These are phyloP conservation scores for Callipepla californica DNA, from an alignment of 2,113 vertebrate genomes.

Conservation along the genomic window DNA sequence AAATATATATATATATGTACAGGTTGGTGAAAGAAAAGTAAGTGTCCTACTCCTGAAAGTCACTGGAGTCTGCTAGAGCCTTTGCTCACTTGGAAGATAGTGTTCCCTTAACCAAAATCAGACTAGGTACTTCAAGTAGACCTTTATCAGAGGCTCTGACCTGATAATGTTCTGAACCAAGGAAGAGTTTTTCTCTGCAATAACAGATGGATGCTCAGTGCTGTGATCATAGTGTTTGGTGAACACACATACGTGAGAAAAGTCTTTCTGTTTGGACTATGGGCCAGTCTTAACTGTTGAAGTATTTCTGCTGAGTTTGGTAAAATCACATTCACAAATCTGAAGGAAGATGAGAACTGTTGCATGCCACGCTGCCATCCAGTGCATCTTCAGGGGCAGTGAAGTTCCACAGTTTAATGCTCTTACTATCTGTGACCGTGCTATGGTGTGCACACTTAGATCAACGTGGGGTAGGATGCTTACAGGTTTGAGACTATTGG, in stretches of 20 bases:
- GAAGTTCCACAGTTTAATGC: background rate
- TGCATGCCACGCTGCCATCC: background rate
- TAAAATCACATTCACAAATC: background rate
- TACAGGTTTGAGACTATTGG: background rate
- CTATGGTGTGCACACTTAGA: accelerated
- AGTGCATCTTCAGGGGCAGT: background rate
- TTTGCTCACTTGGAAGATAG: background rate
- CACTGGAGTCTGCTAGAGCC: background rate
- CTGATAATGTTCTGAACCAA: background rate
- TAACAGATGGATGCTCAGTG: background rate
- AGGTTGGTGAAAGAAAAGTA: background rate
- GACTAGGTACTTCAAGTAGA: background rate
- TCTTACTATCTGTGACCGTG: background rate
- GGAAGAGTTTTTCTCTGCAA: background rate
- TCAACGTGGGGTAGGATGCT: background rate
- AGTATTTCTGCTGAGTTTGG: background rate
- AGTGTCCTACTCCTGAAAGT: background rate
- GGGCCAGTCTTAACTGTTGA: background rate
- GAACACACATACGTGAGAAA: background rate
- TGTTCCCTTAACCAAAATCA: background rate
- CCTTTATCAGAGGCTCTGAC: background rate
- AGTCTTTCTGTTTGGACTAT: background rate
- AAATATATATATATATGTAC: background rate
- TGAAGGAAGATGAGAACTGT: background rate
- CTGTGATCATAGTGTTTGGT: background rate